Base-by-base conservation (phyloP, 1,140 invertebrate species). In the Drosophila nigrodunni region DNA sequence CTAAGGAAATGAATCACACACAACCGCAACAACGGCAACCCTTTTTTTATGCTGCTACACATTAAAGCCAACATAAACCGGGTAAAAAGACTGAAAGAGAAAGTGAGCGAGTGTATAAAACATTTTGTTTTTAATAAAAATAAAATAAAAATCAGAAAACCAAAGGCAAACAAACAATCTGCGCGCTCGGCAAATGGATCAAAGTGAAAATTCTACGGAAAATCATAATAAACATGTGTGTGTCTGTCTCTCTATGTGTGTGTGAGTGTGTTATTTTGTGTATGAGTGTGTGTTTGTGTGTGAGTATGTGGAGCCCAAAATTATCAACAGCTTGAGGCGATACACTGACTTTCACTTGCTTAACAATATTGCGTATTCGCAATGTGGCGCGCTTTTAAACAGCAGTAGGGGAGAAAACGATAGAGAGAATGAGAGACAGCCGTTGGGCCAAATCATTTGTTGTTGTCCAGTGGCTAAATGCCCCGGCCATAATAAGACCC, bases 91-190 rank as follows among this genome's bases (percentile, higher is more conserved):
- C 46, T 25, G 44, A 55, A 35, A 30, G 13, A 34, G 57, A 34
- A 7, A 58, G 65, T 35, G 34, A 37, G 39, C 50, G 15, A 11
- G 30, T 41, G 30, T 77, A 83, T 87, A 87, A 87, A 87, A 88
- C 85, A 88, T 88, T 87, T 87, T 80, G 80, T 88, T 88, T 88
- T 88, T 87, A 88, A 80, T 88, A 87, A 87, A 76, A 71, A 59
- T 35, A 71, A 71, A 65, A 74, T 58, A 46, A 86, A 86, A 85
- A 67, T 50, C 72, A 77, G 52, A 46, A 59, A 78, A 78, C 67
- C 69, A 54, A 75, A 87, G 67, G 50, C 70, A 75, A 81, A 76
- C 71, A 79, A 82, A 87, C 80, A 82, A 76, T 62, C 60, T 76
- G 76, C 15, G 41, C 7, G 21, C 37, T 43, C 46, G 72, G 52